Base-by-base conservation (phyloP, 2,113 vertebrate species). In the Lepisosteus osseus region DNA sequence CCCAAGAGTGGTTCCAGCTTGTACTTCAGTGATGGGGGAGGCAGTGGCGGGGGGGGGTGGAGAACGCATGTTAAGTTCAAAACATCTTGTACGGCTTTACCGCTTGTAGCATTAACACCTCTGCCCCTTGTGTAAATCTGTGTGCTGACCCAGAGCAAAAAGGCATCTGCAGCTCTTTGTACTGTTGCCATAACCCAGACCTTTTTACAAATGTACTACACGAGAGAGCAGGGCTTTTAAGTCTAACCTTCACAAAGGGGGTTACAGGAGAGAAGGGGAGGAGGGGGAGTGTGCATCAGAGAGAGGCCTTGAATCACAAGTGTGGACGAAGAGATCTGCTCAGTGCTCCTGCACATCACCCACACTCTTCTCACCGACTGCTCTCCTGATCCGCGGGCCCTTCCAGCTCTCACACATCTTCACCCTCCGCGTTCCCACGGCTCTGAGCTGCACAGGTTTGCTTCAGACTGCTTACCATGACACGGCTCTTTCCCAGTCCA, bases 31-130 rank as follows among this genome's bases (percentile, higher is more conserved):
- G 29, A 29, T 29, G 29, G 29, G 29, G 29, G 29, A 29, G 29
- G 29, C 1, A 51, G 47, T 5, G 47, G 2, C 5, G 47, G 5
- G 47, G 47, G 5, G 47, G 47, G 47, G 47, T 5, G 47, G 47
- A 9, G 9, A 9, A 5, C 47, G 9, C 47, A 9, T 51, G 47
- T 51, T 5, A 51, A 51, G 5, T 51, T 88, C 82, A 87, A 86
- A 89, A 90, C 86, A 88, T 89, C 85, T 87, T 87, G 86, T 90
- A 81, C 78, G 80, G 83, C 84, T 87, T 86, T 88, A 87, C 85
- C 84, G 82, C 85, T 73, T 83, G 79, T 83, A 85, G 86, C 87
- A 88, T 88, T 89, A 90, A 90, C 89, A 86, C 90, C 83, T 85
- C 81, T 77, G 80, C 80, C 89, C 88, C 88, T 74, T 72, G 86